A percentile compares a stretch with the other conserved stretches of the same genome.
These are phyloP conservation scores for Lysiphlebus fabarum DNA, from an alignment of 1,140 invertebrate species.

Conservation along the genomic window DNA sequence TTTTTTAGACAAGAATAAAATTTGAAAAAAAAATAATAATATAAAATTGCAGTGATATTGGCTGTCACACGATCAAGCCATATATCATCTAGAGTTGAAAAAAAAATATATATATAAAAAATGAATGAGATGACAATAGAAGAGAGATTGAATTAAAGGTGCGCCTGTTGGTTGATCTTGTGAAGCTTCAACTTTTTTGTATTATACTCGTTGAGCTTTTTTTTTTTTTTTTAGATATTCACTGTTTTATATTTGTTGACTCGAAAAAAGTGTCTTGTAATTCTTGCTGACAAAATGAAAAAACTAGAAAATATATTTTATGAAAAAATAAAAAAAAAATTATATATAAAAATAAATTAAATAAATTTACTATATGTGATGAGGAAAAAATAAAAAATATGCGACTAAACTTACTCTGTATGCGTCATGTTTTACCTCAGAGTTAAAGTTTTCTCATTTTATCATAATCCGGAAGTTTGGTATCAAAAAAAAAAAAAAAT, in stretches of 20 bases:
- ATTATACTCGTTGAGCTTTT: constrained; percentile 35
- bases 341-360: not conserved
- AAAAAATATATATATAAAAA: too few species aligned
- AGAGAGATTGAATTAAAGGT: constrained; percentile 46
- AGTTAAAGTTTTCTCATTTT: too few species aligned
- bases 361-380: not conserved
- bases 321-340: constrained; percentile 11
- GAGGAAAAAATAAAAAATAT: constrained; percentile 20
- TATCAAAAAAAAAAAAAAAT: too few species aligned
- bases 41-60: constrained; percentile 29
- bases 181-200: constrained; percentile 44
- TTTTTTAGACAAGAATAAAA: too few species aligned
- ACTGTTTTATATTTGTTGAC: not conserved
- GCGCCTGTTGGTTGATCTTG: constrained; percentile 33
- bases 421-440: too few species aligned
- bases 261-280: not conserved
- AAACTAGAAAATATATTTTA: not conserved
- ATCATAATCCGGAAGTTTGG: too few species aligned
- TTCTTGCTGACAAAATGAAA: not conserved
- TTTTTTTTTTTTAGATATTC: constrained; percentile 9
- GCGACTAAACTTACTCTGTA: constrained; percentile 16
- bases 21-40: too few species aligned
- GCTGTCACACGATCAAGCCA: constrained; percentile 40
- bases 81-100: constrained; percentile 34
- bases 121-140: too few species aligned